Percentiles rank a stretch among this genome's conserved stretches.
phyloP scores from a whole-genome alignment of 2,888 invertebrate species.

The Ophraella communa region DNA sequence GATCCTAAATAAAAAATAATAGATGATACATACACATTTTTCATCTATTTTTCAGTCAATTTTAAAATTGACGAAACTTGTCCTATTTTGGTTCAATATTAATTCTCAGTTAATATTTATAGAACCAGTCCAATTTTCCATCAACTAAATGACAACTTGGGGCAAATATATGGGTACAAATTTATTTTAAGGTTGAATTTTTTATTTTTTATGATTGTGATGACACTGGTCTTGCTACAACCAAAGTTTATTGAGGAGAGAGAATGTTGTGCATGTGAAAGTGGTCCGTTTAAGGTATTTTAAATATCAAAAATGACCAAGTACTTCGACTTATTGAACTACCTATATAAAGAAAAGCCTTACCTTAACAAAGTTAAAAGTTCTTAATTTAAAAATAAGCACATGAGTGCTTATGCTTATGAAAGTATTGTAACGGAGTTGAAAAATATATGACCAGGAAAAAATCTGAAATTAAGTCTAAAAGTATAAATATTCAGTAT shows the following conservation, averaged over 20 bases:
- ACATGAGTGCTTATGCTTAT: not conserved
- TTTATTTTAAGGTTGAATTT: not conserved
- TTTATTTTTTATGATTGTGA: not conserved
- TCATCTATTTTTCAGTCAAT: not conserved
- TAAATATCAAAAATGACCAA: not conserved
- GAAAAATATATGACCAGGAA: conserved; percentile 2
- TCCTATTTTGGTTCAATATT: not conserved
- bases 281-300: no score
- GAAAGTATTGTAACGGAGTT: not conserved
- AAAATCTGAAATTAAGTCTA: not conserved
- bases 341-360: not conserved
- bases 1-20: no score
- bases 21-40: no score
- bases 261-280: no score
- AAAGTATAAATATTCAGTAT: no score
- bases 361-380: not conserved
- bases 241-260: not conserved
- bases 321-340: not conserved
- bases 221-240: not conserved
- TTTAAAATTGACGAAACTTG: not conserved
- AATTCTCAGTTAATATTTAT: not conserved
- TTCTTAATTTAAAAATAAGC: not conserved
- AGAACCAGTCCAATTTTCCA: not conserved
- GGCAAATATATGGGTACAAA: no score
- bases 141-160: not conserved